These are phyloP conservation scores for Abramis brama DNA, from an alignment of 2,113 vertebrate genomes.

Conservation along the genomic window DNA sequence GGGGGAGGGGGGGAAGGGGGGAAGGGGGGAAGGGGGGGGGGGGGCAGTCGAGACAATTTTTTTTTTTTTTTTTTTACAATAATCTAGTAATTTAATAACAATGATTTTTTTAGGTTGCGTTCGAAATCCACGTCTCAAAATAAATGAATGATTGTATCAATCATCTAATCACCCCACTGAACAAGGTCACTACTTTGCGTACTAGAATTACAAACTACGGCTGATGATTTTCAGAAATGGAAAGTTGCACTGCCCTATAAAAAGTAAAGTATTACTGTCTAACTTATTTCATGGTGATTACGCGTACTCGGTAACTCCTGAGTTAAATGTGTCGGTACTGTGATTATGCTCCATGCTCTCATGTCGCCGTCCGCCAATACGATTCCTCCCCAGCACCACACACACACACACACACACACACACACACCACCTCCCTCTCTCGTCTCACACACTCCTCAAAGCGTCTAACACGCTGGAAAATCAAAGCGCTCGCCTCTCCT, in stretches of 20 bases:
- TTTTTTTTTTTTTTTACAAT: background rate
- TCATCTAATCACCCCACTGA: background rate
- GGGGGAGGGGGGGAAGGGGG: no score
- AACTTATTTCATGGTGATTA: background rate
- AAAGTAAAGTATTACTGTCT: background rate
- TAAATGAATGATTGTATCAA: background rate
- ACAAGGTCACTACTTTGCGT: background rate
- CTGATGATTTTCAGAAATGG: background rate
- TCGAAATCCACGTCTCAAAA: no score
- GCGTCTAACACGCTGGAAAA: conserved; percentile 80
- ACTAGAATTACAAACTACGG: conserved; percentile 4
- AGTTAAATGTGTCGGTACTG: conserved; percentile 80
- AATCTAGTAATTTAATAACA: background rate
- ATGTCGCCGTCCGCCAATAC: conserved; percentile 77
- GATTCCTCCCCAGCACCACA: conserved; percentile 61
- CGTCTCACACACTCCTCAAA: conserved; percentile 67
- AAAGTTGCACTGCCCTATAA: background rate
- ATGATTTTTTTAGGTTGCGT: no score
- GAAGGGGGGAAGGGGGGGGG: background rate
- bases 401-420: conserved; percentile 40
- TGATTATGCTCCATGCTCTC: conserved; percentile 70
- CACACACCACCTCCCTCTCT: conserved; percentile 60
- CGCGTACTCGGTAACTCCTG: conserved; percentile 61
- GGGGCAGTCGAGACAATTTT: background rate
- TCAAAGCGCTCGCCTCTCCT: conserved; percentile 68